Evolutionary conservation across 2,113 vertebrate species (phyloP), one percentile per base, ranked within the genome.

Genomic region (Colinus virginianus): DNA sequence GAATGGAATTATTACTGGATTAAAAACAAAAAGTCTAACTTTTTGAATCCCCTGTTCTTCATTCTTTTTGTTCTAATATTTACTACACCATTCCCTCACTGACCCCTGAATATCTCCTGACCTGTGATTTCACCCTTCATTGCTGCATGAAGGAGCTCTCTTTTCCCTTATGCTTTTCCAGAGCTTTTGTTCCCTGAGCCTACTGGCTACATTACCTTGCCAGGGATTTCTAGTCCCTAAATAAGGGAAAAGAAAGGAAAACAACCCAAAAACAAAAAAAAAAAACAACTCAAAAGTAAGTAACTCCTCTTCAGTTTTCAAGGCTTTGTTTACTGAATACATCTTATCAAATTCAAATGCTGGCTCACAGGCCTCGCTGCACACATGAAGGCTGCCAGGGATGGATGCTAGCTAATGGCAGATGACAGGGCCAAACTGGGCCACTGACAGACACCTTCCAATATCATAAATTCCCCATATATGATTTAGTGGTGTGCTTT

Each of bases 401-500:
- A 5, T 21, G 46, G 38, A 40, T 36, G 53, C 15, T 3, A 2
- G 32, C n/a, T 62, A 62, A 78, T 22, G 30, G 11, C 14, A 53
- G 62, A 71, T 48, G 64, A 76, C 23, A 62, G 38, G 93, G 10
- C 43, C 53, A 82, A 36, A 78, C 36, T 9, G 21, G 13, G 28
- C 13, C 9, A 36, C 66, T 70, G 58, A 45, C 4, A 1, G 5
- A 25, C 16, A 22, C 4, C 66, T n/a, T 74, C 17, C 34, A 63
- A 2, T 7, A 56, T 14, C 23, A 53, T 0, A 42, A 69, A 64
- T 40, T 13, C 8, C 45, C 0, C 2, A 6, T 18, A 32, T 22
- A 26, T 18, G 17, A 66, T 28, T 74, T 36, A 79, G 34, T 2
- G 1, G 17, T 11, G 2, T 38, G 77, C 17, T 71, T 42, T 0